phyloP scores from a whole-genome alignment of 1,140 invertebrate species.

The honey bee (Apis mellifera) region DNA sequence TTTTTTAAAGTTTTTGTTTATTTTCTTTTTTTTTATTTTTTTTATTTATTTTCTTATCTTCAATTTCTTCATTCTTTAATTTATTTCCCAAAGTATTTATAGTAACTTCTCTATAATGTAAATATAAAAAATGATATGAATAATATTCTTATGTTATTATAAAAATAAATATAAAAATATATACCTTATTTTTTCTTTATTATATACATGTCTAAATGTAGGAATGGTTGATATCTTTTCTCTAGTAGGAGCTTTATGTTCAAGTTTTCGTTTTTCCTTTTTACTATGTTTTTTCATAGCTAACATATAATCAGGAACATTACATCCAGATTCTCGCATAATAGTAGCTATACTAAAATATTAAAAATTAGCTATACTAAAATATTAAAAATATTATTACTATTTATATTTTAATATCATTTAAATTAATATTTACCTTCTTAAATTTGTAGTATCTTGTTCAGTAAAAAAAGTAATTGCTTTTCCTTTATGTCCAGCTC shows the following conservation, averaged over 20 bases:
- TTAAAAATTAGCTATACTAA: constrained; percentile 87
- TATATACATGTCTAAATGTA: constrained; percentile 64
- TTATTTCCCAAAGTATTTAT: background rate
- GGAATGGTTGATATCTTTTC: constrained; percentile 85
- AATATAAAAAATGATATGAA: background rate
- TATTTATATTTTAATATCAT: constrained; percentile 4
- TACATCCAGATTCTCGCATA: constrained; percentile 93
- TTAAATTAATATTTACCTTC: constrained; percentile 84
- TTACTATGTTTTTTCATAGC: constrained; percentile 88
- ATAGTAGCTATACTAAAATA: constrained; percentile 90
- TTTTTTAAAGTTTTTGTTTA: background rate
- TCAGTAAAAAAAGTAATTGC: constrained; percentile 98
- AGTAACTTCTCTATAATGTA: background rate
- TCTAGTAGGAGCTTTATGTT: constrained; percentile 83
- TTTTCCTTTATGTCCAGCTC: constrained; percentile 93
- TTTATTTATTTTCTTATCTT: background rate
- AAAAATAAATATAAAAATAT: background rate
- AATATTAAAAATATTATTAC: constrained; percentile 63
- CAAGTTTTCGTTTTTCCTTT: constrained; percentile 84
- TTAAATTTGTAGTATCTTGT: constrained; percentile 90
- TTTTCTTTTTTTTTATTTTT: background rate
- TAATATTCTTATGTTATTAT: background rate
- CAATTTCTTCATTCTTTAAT: background rate
- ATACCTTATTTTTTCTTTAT: constrained; percentile 3
- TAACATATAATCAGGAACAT: constrained; percentile 95